phyloP scores from a whole-genome alignment of 2,113 vertebrate genomes.

The Neotoma lepida region DNA sequence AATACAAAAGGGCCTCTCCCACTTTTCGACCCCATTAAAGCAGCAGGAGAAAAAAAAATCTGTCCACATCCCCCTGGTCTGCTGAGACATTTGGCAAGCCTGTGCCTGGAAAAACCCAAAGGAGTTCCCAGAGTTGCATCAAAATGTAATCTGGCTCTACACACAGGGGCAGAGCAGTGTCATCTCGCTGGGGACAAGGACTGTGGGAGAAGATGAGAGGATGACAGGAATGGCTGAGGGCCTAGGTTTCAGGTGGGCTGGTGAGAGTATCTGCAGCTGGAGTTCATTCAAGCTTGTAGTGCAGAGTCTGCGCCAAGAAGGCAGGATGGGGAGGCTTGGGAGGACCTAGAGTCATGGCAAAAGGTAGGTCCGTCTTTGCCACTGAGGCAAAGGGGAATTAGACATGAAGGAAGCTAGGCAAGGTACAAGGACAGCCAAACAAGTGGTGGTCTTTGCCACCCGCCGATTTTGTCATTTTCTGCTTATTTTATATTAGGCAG shows the following conservation, averaged over 20 bases:
- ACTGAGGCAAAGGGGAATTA: not conserved
- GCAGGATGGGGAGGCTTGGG: not conserved
- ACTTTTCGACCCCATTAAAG: not conserved
- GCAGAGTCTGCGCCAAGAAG: not conserved
- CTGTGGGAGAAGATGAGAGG: not conserved
- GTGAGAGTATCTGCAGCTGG: not conserved
- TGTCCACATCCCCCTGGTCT: not conserved
- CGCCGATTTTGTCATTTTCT: not conserved
- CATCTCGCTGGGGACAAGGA: not conserved
- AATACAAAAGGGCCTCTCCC: not conserved
- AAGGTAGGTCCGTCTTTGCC: not conserved
- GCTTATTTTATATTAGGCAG: not conserved
- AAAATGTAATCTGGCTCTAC: not conserved
- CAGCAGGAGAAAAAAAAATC: not conserved
- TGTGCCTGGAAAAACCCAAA: conserved; percentile 48
- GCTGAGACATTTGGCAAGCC: not conserved
- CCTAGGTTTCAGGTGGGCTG: not conserved
- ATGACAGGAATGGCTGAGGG: not conserved
- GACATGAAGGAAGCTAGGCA: not conserved
- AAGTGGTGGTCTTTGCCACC: not conserved
- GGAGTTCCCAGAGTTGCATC: not conserved
- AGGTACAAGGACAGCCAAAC: not conserved
- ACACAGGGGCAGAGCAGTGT: not conserved
- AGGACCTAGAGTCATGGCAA: not conserved
- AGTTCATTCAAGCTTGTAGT: not conserved